These are phyloP conservation scores for Bagarius yarrelli DNA, from an alignment of 2,113 vertebrate genomes.

Conservation along the genomic window DNA sequence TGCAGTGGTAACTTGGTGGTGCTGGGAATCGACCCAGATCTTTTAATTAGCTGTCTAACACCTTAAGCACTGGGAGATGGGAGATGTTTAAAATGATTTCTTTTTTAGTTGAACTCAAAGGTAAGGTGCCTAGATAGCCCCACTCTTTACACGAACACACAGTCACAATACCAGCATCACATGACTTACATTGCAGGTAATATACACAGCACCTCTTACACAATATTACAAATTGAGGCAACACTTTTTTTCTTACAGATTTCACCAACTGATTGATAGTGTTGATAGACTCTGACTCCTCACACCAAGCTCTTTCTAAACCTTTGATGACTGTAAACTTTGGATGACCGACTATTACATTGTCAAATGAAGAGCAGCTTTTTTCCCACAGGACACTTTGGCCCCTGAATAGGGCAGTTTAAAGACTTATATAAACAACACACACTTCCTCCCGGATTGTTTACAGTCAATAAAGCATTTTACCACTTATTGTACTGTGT, in stretches of 20 bases:
- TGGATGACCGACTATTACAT: neutral
- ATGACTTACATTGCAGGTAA: conserved; percentile 18
- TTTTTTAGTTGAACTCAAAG: neutral
- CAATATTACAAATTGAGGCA: neutral
- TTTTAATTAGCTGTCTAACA: too few species aligned
- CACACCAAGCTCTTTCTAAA: neutral
- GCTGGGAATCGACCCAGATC: too few species aligned
- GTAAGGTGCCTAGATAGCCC: neutral
- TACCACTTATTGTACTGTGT: too few species aligned
- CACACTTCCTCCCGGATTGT: too few species aligned
- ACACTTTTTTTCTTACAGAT: neutral
- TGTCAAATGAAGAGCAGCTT: neutral
- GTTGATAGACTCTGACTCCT: neutral
- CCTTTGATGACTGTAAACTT: neutral
- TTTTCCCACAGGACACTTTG: too few species aligned
- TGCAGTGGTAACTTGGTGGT: too few species aligned
- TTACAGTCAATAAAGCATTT: too few species aligned
- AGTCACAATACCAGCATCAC: neutral
- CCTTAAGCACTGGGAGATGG: too few species aligned
- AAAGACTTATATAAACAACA: too few species aligned
- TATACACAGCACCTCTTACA: neutral
- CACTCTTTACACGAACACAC: conserved; percentile 19
- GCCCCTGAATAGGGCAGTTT: too few species aligned
- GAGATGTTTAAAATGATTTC: neutral
- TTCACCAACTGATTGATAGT: neutral